Evolutionary conservation across 2,797 vertebrate genomes (phyloP).

Genomic region (Dallia pectoralis): DNA sequence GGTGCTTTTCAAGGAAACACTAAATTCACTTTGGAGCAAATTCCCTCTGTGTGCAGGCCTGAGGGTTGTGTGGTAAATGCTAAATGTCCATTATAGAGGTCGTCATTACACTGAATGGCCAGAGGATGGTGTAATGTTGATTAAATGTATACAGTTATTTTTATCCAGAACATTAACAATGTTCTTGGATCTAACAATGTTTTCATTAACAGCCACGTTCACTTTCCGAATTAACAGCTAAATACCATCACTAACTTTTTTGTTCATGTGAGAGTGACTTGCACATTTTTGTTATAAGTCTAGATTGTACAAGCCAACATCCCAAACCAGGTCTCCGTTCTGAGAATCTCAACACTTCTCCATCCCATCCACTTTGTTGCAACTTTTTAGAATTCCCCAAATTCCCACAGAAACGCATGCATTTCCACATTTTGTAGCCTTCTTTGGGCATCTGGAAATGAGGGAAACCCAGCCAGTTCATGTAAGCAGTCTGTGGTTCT

Average conservation of each 20-base stretch:
- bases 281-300: neutral
- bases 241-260: neutral
- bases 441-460: slow-evolving; percentile 37
- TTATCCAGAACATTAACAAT: slow-evolving; percentile 1
- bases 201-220: neutral
- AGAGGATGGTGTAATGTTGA: neutral
- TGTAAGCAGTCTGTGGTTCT: neutral
- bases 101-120: slow-evolving; percentile 14
- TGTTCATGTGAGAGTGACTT: neutral
- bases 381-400: slow-evolving; percentile 58
- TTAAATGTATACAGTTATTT: too few relatives aligned
- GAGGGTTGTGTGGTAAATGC: slow-evolving; percentile 35
- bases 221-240: slow-evolving; percentile 6
- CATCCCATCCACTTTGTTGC: neutral
- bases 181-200: slow-evolving; percentile 33
- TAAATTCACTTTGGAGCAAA: slow-evolving; percentile 22
- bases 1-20: slow-evolving; percentile 27
- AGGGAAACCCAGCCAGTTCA: slow-evolving; percentile 8
- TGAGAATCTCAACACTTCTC: neutral
- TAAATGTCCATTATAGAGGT: slow-evolving; percentile 24
- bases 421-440: slow-evolving; percentile 27
- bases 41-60: neutral
- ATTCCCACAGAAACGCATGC: slow-evolving; percentile 54
- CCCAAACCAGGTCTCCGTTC: neutral
- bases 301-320: neutral